Evolutionary conservation across 2,113 vertebrate species (phyloP).

Genomic region (Grallaria varia): DNA sequence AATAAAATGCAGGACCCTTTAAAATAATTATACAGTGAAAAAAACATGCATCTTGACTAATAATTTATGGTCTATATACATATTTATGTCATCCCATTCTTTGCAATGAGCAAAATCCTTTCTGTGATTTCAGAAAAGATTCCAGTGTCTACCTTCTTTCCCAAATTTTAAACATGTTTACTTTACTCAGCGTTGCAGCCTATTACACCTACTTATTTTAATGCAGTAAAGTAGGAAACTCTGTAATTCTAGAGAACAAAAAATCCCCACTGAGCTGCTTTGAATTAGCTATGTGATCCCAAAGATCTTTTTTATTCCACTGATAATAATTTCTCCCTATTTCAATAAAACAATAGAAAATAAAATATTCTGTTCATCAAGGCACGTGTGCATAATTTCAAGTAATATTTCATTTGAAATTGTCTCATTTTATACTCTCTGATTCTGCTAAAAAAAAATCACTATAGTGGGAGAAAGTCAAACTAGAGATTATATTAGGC

Average conservation of each 20-base stretch:
- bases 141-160: neutral
- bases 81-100: neutral
- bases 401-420: slow-evolving; percentile 39
- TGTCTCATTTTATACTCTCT: slow-evolving; percentile 52
- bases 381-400: slow-evolving; percentile 28
- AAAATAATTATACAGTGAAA: neutral
- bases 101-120: neutral
- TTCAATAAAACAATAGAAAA: slow-evolving; percentile 42
- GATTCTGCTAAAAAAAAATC: slow-evolving; percentile 45
- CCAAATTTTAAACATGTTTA: neutral
- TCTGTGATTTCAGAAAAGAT: neutral
- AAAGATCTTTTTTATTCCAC: slow-evolving; percentile 44
- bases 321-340: slow-evolving; percentile 1
- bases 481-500: slow-evolving; percentile 70
- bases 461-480: slow-evolving; percentile 64
- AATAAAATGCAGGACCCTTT: slow-evolving; percentile 1
- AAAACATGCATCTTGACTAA: neutral
- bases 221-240: neutral
- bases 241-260: neutral
- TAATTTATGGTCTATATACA: neutral
- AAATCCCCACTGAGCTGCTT: slow-evolving; percentile 31
- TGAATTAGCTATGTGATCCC: neutral
- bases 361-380: slow-evolving; percentile 53
- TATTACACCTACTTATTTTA: slow-evolving; percentile 11
- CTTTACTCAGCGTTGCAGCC: neutral